Evolutionary conservation across 2,888 invertebrate species (phyloP).

Genomic region (Caradrina clavipalpis): DNA sequence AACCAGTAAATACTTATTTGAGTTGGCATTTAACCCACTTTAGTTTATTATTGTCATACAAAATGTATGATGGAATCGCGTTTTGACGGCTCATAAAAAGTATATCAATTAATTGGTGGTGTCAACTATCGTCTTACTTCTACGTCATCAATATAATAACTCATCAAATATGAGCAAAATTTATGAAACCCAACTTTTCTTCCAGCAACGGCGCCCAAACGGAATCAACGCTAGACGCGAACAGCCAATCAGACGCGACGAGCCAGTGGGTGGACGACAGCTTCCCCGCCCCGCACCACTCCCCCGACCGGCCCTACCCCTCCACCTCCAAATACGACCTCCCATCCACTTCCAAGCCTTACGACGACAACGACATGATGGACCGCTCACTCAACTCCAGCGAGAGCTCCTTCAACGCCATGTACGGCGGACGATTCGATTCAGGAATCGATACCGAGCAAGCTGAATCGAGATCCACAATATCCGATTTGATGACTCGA

Average conservation of each 20-base stretch:
- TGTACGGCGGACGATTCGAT: conserved; percentile 82
- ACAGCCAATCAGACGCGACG: conserved; percentile 86
- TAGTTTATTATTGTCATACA: too few species aligned
- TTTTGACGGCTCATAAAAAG: too few species aligned
- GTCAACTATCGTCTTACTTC: too few species aligned
- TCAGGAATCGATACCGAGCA: conserved; percentile 82
- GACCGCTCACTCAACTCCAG: conserved; percentile 85
- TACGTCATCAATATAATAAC: too few species aligned
- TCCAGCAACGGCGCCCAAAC: conserved; percentile 73
- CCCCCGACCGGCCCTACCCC: conserved; percentile 76
- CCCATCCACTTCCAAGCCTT: conserved; percentile 82
- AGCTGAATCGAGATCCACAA: conserved; percentile 78
- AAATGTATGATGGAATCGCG: too few species aligned
- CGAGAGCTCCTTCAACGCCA: conserved; percentile 86
- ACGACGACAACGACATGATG: conserved; percentile 86
- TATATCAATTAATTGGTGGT: too few species aligned
- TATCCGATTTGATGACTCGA: conserved; percentile 85
- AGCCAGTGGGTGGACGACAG: conserved; percentile 90
- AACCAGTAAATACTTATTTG: too few species aligned
- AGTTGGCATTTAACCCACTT: too few species aligned
- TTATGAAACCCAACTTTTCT: neutral
- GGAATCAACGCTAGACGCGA: conserved; percentile 80
- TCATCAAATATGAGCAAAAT: too few species aligned
- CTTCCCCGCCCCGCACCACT: conserved; percentile 84
- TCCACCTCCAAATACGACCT: conserved; percentile 79